Conservation (phyloP, 1,140 invertebrate species). For the Procambarus clarkii region DNA sequence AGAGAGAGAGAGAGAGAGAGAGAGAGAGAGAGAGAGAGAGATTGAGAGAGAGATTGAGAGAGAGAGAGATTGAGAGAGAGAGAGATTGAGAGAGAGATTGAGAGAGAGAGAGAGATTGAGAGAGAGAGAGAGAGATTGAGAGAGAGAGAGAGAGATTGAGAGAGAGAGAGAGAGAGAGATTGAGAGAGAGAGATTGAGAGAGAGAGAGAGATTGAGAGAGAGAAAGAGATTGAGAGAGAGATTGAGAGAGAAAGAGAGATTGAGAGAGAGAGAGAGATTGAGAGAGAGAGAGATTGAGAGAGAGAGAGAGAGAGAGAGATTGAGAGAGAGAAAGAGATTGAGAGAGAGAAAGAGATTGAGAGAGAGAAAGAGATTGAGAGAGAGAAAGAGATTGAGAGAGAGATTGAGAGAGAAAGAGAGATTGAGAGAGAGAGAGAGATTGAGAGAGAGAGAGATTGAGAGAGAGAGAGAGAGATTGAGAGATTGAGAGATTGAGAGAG, state of each 20-base stretch:
- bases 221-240: too few relatives aligned
- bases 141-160: constrained; percentile 14
- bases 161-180: not conserved
- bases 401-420: constrained; percentile 7
- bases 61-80: not conserved
- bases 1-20: constrained; percentile 39
- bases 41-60: not conserved
- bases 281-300: constrained; percentile 11
- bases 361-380: not conserved
- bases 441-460: not conserved
- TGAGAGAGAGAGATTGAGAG: not conserved
- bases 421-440: not conserved
- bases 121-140: constrained; percentile 41
- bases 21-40: constrained; percentile 9
- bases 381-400: constrained; percentile 40
- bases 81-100: not conserved
- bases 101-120: not conserved
- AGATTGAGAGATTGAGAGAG: not conserved
- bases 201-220: not conserved
- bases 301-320: not conserved
- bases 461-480: not conserved
- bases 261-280: constrained; percentile 2
- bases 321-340: not conserved
- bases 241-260: constrained; percentile 40
- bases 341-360: not conserved